A percentile compares a stretch with the other conserved stretches of the same genome.
Conservation (phyloP, 2,797 vertebrate genomes). For the Clarias platycephalus region DNA sequence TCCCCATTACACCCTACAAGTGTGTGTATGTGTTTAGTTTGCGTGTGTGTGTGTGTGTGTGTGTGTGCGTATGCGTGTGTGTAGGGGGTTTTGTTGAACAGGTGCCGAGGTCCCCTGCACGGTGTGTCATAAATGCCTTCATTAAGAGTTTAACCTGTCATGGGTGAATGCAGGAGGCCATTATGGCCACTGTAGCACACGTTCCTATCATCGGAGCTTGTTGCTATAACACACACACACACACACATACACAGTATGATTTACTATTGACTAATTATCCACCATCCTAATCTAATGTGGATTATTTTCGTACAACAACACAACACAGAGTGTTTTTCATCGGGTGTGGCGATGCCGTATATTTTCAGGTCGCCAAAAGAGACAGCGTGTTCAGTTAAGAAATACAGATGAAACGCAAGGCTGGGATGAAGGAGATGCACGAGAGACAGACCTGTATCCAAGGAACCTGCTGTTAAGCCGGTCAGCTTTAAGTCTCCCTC, state of each 20-base stretch:
- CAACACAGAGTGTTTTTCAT: not conserved
- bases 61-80: constrained; percentile 16
- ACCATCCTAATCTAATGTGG: not conserved
- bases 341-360: not conserved
- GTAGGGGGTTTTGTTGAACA: constrained; percentile 69
- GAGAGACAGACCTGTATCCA: not conserved
- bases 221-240: constrained; percentile 66
- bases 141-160: constrained; percentile 77
- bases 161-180: constrained; percentile 73
- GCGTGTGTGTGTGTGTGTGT: constrained; percentile 34
- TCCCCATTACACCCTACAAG: constrained; percentile 59
- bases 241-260: constrained; percentile 12
- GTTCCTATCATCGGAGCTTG: constrained; percentile 66
- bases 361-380: not conserved
- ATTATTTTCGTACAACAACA: not conserved
- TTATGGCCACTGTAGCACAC: constrained; percentile 74
- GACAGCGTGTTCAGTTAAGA: not conserved
- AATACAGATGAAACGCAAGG: not conserved
- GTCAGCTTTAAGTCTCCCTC: not conserved
- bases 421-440: not conserved
- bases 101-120: constrained; percentile 67
- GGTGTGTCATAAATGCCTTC: constrained; percentile 67
- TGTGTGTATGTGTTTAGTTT: not conserved
- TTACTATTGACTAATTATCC: not conserved
- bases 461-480: not conserved